Evolutionary conservation across 2,888 invertebrate genomes (phyloP), one percentile per base, ranked within the genome.

Genomic region (Danaus chrysippus): DNA sequence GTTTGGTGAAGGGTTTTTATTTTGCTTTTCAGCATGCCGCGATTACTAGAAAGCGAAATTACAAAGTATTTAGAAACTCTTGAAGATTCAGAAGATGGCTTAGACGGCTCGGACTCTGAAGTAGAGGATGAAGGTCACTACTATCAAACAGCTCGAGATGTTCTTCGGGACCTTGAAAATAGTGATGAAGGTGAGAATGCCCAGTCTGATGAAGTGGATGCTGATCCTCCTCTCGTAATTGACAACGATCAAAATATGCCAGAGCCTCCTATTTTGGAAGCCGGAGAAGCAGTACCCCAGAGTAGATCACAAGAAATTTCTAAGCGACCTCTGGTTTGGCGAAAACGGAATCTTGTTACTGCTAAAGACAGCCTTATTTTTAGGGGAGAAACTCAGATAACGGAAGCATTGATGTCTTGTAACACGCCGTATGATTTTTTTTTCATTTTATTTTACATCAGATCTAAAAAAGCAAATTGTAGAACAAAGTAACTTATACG

Each of bases 41-140:
- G 74, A 68, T 72, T 73, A 71, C 71, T 70, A 71, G 70, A 73
- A 73, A 71, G 73, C 70, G 74, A 74, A 71, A 72, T 72, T 70
- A 67, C 66, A 71, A 70, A 71, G 67, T 73, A 74, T 74, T 75
- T 74, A 71, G 73, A 75, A 73, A 72, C 68, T 73, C 72, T 74
- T 70, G 72, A 73, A 68, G 72, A 73, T 71, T 73, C 72, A 66
- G 73, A 73, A 73, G 73, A 73, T 68, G 73, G 71, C 67, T 72
- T 72, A 70, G 73, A 72, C 68, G 71, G 71, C 54, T 74, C 75
- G 53, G 72, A 73, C 71, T 73, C 73, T 66, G 73, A 75, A 69
- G 70, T 70, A 70, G 71, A 75, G 67, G 73, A 73, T 70, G 72
- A 73, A 74, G 71, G 69, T 68, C 66, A 69, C 68, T 72, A 72